Percentiles rank a stretch among this genome's conserved stretches.
phyloP scores from a whole-genome alignment of 2,888 invertebrate genomes.

The Leucozona laternaria region DNA sequence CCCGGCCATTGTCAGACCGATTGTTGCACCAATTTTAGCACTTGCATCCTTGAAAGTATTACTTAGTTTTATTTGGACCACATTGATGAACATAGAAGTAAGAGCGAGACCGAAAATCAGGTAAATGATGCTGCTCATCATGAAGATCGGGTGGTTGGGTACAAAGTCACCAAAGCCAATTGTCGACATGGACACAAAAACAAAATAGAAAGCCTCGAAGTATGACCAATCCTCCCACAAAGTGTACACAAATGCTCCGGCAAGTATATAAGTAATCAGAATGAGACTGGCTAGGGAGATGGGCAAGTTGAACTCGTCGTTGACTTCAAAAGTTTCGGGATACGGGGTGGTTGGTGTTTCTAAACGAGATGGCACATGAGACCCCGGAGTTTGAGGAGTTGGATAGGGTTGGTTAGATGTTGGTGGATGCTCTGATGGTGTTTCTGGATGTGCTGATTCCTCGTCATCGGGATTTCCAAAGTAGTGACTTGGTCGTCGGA shows the following conservation, averaged over 20 bases:
- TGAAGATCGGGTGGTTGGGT: constrained; percentile 93
- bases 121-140: constrained; percentile 96
- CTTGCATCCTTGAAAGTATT: constrained; percentile 93
- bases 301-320: constrained; percentile 97
- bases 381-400: constrained; percentile 80
- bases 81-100: constrained; percentile 98
- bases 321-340: constrained; percentile 90
- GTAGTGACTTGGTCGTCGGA: constrained; percentile 89
- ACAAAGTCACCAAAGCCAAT: constrained; percentile 98
- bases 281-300: constrained; percentile 94
- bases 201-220: constrained; percentile 97
- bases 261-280: constrained; percentile 92
- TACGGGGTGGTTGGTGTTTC: constrained; percentile 91
- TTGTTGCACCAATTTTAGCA: constrained; percentile 93
- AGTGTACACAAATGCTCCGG: constrained; percentile 92
- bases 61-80: constrained; percentile 93
- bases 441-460: constrained; percentile 78
- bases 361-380: constrained; percentile 80
- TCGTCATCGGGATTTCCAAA: constrained; percentile 84
- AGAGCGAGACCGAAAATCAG: constrained; percentile 96
- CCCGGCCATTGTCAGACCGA: constrained; percentile 90
- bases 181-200: constrained; percentile 98
- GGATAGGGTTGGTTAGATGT: constrained; percentile 21
- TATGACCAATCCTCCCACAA: constrained; percentile 94
- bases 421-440: constrained; percentile 77